Base-by-base conservation (phyloP, 2,113 vertebrate species). In the Vulpes ferrilata region DNA sequence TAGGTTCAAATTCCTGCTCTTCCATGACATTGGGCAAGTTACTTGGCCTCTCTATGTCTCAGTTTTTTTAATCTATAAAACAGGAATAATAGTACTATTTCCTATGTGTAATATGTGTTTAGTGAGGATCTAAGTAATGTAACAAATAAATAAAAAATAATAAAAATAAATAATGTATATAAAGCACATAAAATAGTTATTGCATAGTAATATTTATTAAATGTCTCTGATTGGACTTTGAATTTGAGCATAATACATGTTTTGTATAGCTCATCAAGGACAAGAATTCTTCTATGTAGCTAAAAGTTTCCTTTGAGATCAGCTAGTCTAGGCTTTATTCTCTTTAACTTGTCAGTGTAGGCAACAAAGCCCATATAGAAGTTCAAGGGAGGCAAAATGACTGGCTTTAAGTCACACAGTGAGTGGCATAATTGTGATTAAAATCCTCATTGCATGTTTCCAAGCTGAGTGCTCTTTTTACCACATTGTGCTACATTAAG, bases 241-340 rank as follows among this genome's bases (percentile, higher is more conserved):
- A 65, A 35, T 83, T 57, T 93, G 65, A 96, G 35, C 10, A 87
- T 67, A 62, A 73, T 69, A 22, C 0, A 51, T 90, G 7, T 83
- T 86, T 96, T 69, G 8, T 30, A 76, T 7, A 55, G n/a, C 79
- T 74, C 25, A 13, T 92, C 64, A 95, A 96, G 43, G 27, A 92
- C 59, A 79, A 60, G 51, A 92, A 60, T 67, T 85, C 16, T 89
- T 90, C 11, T 78, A 19, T 35, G 73, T 73, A 94, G 69, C 43
- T 94, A 85, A 65, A 97, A 85, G 5, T 4, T 92, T 90, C 30
- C 7, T 88, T 88, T 89, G 51, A 95, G 5, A 92, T 73, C n/a
- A 69, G 30, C 38, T 84, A 57, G 32, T 83, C 20, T 83, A 79
- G 93, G 85, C 23, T 86, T 88, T 57, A 22, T 59, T 97, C 60